phyloP scores from a whole-genome alignment of 2,888 invertebrate genomes.

The Drosophila trichaetosa region DNA sequence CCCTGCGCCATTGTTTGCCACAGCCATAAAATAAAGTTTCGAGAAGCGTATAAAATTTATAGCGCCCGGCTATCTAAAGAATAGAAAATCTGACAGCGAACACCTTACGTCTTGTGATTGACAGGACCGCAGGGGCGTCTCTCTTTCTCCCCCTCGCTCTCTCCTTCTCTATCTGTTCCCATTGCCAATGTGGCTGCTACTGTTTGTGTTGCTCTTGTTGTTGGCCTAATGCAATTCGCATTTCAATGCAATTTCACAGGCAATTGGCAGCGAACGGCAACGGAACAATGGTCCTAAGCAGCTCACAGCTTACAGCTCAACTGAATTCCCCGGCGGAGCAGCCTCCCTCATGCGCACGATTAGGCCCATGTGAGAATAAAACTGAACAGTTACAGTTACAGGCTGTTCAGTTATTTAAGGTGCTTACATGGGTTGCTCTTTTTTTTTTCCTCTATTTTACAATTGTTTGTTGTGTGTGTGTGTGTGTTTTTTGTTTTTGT shows the following conservation, averaged over 20 bases:
- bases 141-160: background rate
- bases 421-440: conserved; percentile 78
- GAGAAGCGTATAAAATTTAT: conserved; percentile 79
- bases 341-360: conserved; percentile 61
- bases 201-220: conserved; percentile 14
- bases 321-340: conserved; percentile 22
- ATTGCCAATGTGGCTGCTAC: conserved; percentile 12
- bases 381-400: conserved; percentile 54
- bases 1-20: conserved; percentile 56
- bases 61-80: conserved; percentile 55
- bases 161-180: background rate
- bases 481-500: conserved; percentile 52
- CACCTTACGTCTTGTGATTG: conserved; percentile 77
- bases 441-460: conserved; percentile 24
- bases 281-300: conserved; percentile 70
- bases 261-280: conserved; percentile 62
- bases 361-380: conserved; percentile 62
- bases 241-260: conserved; percentile 75
- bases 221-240: conserved; percentile 74
- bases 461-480: conserved; percentile 8
- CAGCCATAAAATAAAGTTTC: conserved; percentile 78
- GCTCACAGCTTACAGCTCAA: conserved; percentile 47
- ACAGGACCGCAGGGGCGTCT: conserved; percentile 74
- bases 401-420: conserved; percentile 68
- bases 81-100: conserved; percentile 74